A percentile compares a stretch with the other conserved stretches of the same genome.
phyloP scores from a whole-genome alignment of 2,113 vertebrate genomes.

The Tachycineta bicolor region DNA sequence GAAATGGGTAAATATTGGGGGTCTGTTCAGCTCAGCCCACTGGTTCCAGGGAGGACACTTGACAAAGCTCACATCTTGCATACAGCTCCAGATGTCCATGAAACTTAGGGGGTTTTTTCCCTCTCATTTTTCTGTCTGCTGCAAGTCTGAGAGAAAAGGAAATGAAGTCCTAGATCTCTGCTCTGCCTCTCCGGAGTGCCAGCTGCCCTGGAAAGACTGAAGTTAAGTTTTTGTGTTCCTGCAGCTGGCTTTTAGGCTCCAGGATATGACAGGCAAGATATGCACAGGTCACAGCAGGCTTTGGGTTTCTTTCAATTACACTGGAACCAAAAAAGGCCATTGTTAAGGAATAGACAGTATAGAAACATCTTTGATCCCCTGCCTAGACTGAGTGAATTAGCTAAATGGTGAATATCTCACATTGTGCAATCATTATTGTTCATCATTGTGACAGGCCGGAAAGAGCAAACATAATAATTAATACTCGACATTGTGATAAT shows the following conservation, averaged over 20 bases:
- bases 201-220: neutral
- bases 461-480: constrained; percentile 52
- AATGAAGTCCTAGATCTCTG: neutral
- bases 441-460: constrained; percentile 18
- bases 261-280: neutral
- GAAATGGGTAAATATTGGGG: neutral
- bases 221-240: neutral
- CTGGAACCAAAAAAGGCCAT: neutral
- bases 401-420: neutral
- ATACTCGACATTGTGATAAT: neutral
- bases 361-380: constrained; percentile 24
- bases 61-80: neutral
- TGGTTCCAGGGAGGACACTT: neutral
- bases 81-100: neutral
- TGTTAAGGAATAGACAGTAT: neutral
- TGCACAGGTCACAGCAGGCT: neutral
- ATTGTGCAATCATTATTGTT: neutral
- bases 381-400: constrained; percentile 24
- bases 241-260: neutral
- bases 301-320: neutral
- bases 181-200: neutral
- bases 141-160: neutral
- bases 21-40: neutral
- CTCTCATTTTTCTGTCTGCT: neutral
- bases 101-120: fast-evolving